Base-by-base conservation (phyloP, 2,888 invertebrate genomes). In the Nephrocerus scutellatus region DNA sequence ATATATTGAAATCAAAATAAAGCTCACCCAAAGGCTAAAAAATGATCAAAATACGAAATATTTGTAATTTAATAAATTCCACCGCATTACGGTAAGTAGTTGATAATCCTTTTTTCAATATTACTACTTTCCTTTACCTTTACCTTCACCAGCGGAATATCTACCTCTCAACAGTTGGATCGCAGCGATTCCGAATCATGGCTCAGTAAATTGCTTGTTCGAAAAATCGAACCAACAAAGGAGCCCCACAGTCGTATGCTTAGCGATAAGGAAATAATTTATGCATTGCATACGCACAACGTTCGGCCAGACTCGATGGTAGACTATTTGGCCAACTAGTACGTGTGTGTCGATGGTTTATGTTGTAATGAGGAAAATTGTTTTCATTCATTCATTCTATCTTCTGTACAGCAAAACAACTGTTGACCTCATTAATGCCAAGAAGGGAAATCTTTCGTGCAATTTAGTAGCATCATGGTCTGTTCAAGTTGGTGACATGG, bases 171-270 rank as follows among this genome's bases (percentile, higher is more conserved):
- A n/a, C n/a, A n/a, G n/a, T n/a, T n/a, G n/a, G n/a, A n/a, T n/a
- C n/a, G n/a, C 49, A 49, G 49, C 40, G 53, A 62, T 15, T 46
- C 55, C 26, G 87, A 87, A 71, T 82, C 88, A 53, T 92, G 91
- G 89, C 72, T 92, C 40, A 87, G 86, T 51, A 92, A 90, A 68
- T 71, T 93, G 47, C 72, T 91, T 56, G 91, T 92, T 28, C 76
- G 91, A 46, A 87, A 84, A 66, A 89, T 93, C 61, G 91, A 93
- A 63, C 90, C 92, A 5, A 90, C 91, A 3, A 92, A 91, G 68
- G 92, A 93, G 65, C 86, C 95, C 4, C 97, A 97, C 70, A 96
- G 96, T 59, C 83, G 92, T 48, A 88, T 95, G 82, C 76, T 97
- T 31, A 91, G 95, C 57, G 91, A 92, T 70, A 95, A 95, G 70